Evolutionary conservation across 2,113 vertebrate species (phyloP).

Genomic region (Campylorhamphus procurvoides): DNA sequence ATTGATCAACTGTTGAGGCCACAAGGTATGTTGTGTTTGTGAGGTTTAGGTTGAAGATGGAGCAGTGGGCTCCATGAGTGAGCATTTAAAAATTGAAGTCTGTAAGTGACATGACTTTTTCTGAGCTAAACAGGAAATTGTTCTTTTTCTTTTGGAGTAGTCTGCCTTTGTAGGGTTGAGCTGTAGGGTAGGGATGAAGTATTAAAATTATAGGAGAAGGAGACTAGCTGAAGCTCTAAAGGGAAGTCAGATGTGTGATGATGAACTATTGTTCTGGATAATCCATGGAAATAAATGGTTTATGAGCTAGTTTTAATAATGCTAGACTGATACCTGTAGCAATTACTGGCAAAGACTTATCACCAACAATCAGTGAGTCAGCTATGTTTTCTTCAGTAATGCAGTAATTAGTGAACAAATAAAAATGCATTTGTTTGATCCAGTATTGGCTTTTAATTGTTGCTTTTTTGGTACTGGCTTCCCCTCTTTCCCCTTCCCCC

Average conservation of each 20-base stretch:
- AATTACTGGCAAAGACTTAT: background rate
- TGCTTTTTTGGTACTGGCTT: background rate
- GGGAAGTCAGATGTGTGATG: background rate
- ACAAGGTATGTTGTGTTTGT: background rate
- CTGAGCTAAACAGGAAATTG: background rate
- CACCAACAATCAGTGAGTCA: background rate
- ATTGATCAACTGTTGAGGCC: background rate
- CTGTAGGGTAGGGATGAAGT: background rate
- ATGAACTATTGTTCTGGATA: background rate
- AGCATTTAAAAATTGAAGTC: background rate
- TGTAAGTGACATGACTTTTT: background rate
- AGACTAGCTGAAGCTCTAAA: background rate
- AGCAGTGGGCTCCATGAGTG: background rate
- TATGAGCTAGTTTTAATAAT: background rate
- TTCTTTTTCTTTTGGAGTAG: background rate
- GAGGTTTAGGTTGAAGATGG: background rate
- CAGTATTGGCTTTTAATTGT: background rate
- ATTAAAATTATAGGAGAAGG: background rate
- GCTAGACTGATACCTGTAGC: background rate
- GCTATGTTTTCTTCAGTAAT: background rate
- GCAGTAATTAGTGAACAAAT: background rate
- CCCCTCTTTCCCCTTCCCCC: fast-evolving
- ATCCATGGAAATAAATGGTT: background rate
- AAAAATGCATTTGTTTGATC: background rate
- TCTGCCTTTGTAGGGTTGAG: background rate